Evolutionary conservation across 2,797 vertebrate genomes (phyloP), one percentile per base, ranked within the genome.

Genomic region (Dicrostonyx torquatus): DNA sequence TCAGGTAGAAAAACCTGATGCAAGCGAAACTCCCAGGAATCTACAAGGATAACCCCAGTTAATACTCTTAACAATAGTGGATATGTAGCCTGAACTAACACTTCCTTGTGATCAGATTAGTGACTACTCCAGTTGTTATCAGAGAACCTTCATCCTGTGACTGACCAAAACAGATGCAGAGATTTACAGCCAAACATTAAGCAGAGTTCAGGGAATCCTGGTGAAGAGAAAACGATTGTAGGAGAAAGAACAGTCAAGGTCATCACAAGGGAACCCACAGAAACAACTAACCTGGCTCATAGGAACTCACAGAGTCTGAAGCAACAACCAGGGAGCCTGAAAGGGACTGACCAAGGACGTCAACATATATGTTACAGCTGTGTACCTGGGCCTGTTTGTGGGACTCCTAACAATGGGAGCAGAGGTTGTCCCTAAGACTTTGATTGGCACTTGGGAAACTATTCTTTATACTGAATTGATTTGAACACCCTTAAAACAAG

Each of bases 221-320:
- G 17, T 3, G n/a, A 37, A 70, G 13, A 70, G n/a, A 18, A 22
- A 70, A 70, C 3, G 18, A 70, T 37, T 73, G 5, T 73, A 73
- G 0, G 5, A 40, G 37, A 37, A 22, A 40, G 10, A 40, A 5
- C 0, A 3, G 20, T 24, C 20, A 43, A 73, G 11, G 22, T 13
- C 70, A 73, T 73, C 70, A 73, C 22, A 73, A 73, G 37, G n/a
- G 37, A 37, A 24, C 37, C 11, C 37, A 73, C 10, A 73, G 10
- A 73, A 24, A 43, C 22, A 43, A 24, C 20, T 26, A 43, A 24
- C 70, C 20, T 7, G 8, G 70, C 10, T 73, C n/a, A 72, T 40
- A 72, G 70, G 10, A 72, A 72, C 18, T 72, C 37, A 72, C 37
- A 43, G n/a, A 24, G 5, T 43, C 10, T 73, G 20, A 43, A 43